Base-by-base conservation (phyloP, 2,113 vertebrate genomes). In the Varanus komodoensis region DNA sequence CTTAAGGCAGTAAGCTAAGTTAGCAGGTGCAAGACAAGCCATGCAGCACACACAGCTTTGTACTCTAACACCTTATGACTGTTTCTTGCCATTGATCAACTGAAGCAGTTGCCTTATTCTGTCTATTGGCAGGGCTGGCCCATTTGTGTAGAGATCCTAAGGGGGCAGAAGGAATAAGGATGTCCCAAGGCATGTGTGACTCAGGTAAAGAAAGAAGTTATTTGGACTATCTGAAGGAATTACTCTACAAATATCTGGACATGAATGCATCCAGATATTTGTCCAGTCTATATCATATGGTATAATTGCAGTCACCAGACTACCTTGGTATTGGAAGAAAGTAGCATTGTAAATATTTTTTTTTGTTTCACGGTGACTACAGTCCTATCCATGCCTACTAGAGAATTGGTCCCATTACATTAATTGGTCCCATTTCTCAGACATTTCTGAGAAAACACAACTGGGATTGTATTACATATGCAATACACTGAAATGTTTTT, bases 241-340 rank as follows among this genome's bases (percentile, higher is more conserved):
- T 87, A 19, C 29, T 34, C 61, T 64, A 38, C 29, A 68, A 69
- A 69, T 48, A 79, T 80, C 48, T 32, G 25, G 64, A 79, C 27
- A 78, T 21, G 21, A 88, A 80, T 81, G 38, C 32, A 48, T 67
- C 57, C 23, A 44, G 38, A 44, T 44, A 44, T 48, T 17, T n/a
- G 44, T 21, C 77, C 21, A 52, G 32, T 17, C 61, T 27, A 19
- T 71, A 79, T 21, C 27, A 50, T 80, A 67, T n/a, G 29, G 14
- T n/a, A 80, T 84, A 61, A 38, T 79, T 79, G n/a, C 12, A 14
- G n/a, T 50, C 29, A 27, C 11, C 19, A 87, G 25, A n/a, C 27
- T 14, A 19, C 73, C 48, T 78, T n/a, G 44, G 29, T 17, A 85
- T 14, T n/a, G 44, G 27, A 69, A 73, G 90, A 87, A 93, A 87